Evolutionary conservation across 2,797 vertebrate genomes (phyloP).

Genomic region (Microctenopoma steveboyesi): DNA sequence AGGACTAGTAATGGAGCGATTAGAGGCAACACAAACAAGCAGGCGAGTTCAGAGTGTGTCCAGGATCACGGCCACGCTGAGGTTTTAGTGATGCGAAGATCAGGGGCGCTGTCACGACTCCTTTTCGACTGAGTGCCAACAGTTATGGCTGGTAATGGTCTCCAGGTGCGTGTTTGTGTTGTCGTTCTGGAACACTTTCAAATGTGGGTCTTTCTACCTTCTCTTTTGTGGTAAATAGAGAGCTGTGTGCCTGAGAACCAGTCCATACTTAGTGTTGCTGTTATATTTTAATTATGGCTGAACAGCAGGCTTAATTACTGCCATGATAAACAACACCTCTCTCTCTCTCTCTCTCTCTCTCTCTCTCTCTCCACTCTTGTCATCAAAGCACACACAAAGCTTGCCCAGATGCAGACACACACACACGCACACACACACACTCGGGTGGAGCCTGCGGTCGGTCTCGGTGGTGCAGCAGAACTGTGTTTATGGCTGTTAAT

Average conservation of each 20-base stretch:
- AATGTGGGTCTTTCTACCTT: slow-evolving; percentile 1
- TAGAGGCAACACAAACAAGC: neutral
- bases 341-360: slow-evolving; percentile 5
- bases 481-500: slow-evolving; percentile 78
- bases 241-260: slow-evolving; percentile 11
- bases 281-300: slow-evolving; percentile 80
- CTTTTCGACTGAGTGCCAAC: neutral
- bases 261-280: slow-evolving; percentile 57
- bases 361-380: slow-evolving; percentile 30
- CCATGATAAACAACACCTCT: slow-evolving; percentile 77
- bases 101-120: slow-evolving; percentile 1
- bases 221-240: slow-evolving; percentile 39
- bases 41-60: neutral
- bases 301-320: slow-evolving; percentile 76
- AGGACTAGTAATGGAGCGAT: slow-evolving; percentile 1
- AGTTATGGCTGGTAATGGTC: neutral
- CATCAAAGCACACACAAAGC: slow-evolving; percentile 64
- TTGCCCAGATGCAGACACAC: slow-evolving; percentile 41
- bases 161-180: neutral
- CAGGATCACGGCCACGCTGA: neutral
- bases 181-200: slow-evolving; percentile 17
- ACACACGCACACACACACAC: slow-evolving; percentile 22
- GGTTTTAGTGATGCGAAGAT: neutral
- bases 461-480: slow-evolving; percentile 63
- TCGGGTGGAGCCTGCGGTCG: slow-evolving; percentile 39